A percentile compares a stretch with the other conserved stretches of the same genome.
Evolutionary conservation across 2,888 invertebrate genomes (phyloP).

Genomic region (Gnatocerus cornutus): DNA sequence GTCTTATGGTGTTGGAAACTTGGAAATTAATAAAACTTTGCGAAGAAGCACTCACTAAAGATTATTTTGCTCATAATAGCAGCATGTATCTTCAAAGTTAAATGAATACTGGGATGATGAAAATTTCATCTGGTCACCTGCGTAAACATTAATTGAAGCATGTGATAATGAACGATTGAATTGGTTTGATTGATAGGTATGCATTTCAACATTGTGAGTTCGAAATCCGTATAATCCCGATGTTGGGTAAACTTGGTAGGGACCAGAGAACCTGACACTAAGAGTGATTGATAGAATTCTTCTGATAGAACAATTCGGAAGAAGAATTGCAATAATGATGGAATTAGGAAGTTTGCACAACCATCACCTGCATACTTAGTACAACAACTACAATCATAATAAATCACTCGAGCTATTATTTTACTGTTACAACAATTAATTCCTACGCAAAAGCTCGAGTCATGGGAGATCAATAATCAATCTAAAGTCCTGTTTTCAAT

Average conservation of each 20-base stretch:
- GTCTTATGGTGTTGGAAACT: conserved; percentile 36
- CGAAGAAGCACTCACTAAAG: conserved; percentile 22
- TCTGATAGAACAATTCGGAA: conserved; percentile 61
- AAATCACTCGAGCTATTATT: conserved; percentile 39
- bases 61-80: conserved; percentile 45
- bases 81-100: conserved; percentile 43
- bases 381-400: conserved; percentile 12
- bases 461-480: conserved; percentile 59
- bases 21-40: conserved; percentile 47
- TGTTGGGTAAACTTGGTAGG: conserved; percentile 52
- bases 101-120: conserved; percentile 31
- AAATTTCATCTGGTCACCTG: conserved; percentile 35
- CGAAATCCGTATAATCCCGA: conserved; percentile 59
- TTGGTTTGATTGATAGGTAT: conserved; percentile 68
- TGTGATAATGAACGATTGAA: conserved; percentile 60
- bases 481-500: conserved; percentile 58
- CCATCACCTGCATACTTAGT: conserved; percentile 32
- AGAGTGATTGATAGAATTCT: conserved; percentile 70
- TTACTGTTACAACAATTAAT: conserved; percentile 48
- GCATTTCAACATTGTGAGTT: conserved; percentile 65
- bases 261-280: conserved; percentile 67
- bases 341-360: conserved; percentile 59
- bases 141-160: conserved; percentile 41
- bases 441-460: conserved; percentile 52
- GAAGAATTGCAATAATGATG: conserved; percentile 68